Conservation (phyloP, 2,888 invertebrate genomes). For the Caenorhabditis zanzibari region DNA sequence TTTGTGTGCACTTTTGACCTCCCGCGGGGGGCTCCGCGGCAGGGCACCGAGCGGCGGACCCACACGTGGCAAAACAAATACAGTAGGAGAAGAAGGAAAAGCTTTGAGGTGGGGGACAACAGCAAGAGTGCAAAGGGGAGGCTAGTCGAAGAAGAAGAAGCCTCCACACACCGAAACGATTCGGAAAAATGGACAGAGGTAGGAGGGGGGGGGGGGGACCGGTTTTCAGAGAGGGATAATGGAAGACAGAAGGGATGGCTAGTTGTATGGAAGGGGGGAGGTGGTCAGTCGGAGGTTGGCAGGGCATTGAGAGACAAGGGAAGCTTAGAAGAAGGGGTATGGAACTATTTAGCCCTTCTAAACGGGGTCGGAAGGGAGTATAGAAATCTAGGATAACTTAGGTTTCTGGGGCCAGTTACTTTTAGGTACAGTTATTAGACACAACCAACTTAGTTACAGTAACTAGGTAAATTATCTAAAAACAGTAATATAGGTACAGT, state of each 20-base stretch:
- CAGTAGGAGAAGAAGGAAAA: not conserved
- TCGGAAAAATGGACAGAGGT: too few species aligned
- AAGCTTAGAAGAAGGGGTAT: not conserved
- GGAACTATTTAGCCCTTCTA: constrained; percentile 37
- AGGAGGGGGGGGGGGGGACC: constrained; percentile 16
- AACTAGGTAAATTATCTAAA: too few species aligned
- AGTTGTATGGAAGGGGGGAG: constrained; percentile 16
- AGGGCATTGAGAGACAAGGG: not conserved
- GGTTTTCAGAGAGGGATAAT: constrained; percentile 42
- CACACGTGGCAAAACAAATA: constrained; percentile 20
- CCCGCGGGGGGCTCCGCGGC: not conserved
- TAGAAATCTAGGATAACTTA: too few species aligned
- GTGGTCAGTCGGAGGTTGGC: not conserved
- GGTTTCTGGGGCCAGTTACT: too few species aligned
- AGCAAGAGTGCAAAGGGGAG: constrained; percentile 55
- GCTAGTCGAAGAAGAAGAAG: constrained; percentile 15
- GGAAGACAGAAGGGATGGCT: constrained; percentile 25
- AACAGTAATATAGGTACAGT: too few species aligned
- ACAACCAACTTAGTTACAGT: too few species aligned
- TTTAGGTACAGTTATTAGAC: too few species aligned
- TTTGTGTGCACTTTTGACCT: constrained; percentile 28
- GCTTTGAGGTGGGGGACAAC: constrained; percentile 23
- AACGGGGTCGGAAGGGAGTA: too few species aligned
- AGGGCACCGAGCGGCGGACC: not conserved
- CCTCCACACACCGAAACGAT: constrained; percentile 30